These are phyloP conservation scores for Echiichthys vipera DNA, from an alignment of 2,797 vertebrate genomes.

Conservation along the genomic window DNA sequence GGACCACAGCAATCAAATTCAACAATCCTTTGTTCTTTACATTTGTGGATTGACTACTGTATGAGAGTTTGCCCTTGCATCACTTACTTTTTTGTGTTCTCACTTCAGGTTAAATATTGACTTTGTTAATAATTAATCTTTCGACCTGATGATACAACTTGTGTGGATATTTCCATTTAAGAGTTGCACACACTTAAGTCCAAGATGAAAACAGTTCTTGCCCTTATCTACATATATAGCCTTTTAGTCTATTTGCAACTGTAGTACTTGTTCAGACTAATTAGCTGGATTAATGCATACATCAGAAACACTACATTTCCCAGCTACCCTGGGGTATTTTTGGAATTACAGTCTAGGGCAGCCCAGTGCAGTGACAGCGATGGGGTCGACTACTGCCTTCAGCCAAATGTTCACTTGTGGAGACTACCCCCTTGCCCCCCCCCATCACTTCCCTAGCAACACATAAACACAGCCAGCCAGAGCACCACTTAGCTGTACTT, in stretches of 20 bases:
- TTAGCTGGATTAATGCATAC: conserved; percentile 41
- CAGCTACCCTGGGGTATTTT: conserved; percentile 43
- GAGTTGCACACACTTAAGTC: conserved; percentile 4
- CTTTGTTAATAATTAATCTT: not conserved
- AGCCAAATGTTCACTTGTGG: conserved; percentile 68
- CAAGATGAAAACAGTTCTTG: conserved; percentile 4
- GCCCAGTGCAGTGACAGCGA: conserved; percentile 33
- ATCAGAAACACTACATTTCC: conserved; percentile 51
- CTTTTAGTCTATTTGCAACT: conserved; percentile 8
- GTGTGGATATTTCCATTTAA: not conserved
- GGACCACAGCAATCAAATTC: not conserved
- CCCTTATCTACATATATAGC: not conserved
- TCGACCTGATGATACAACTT: not conserved
- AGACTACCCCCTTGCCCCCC: not conserved
- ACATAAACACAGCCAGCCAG: not conserved
- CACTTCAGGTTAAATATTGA: too few relatives aligned
- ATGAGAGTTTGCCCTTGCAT: too few relatives aligned
- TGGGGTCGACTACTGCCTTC: conserved; percentile 55
- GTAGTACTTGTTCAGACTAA: conserved; percentile 31
- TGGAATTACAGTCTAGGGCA: conserved; percentile 28
- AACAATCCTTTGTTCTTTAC: not conserved
- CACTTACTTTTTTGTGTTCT: too few relatives aligned
- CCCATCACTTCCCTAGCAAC: not conserved
- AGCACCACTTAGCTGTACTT: conserved; percentile 27
- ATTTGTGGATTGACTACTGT: not conserved